Percentiles rank a stretch among this genome's conserved stretches.
Evolutionary conservation across 2,888 invertebrate species (phyloP).

Genomic region (Phymatocera aterrima): DNA sequence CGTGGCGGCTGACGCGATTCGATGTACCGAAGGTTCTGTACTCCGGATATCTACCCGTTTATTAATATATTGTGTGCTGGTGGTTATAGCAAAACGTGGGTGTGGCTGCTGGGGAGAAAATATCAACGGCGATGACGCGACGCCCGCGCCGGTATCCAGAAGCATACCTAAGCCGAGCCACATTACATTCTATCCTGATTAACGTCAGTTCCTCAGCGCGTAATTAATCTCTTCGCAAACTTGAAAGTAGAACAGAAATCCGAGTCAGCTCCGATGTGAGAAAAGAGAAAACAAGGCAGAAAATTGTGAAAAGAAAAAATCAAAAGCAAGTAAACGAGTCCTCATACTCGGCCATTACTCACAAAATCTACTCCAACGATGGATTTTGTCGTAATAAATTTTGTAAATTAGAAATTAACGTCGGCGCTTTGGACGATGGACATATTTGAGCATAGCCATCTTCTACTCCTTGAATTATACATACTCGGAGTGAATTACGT

Average conservation of each 20-base stretch:
- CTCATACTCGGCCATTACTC: slow-evolving; percentile 11
- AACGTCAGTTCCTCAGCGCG: neutral
- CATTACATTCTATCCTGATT: slow-evolving; percentile 32
- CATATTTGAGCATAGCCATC: neutral
- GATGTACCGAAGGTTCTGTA: slow-evolving; percentile 14
- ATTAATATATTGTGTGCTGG: slow-evolving; percentile 14
- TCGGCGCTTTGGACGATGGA: too few relatives aligned
- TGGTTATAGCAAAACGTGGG: neutral
- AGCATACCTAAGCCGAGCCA: slow-evolving; percentile 7
- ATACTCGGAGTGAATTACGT: too few relatives aligned
- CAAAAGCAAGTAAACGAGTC: too few relatives aligned
- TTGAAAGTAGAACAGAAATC: slow-evolving; percentile 8
- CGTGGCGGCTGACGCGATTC: neutral
- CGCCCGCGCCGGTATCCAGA: slow-evolving; percentile 6
- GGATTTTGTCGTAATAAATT: slow-evolving; percentile 14
- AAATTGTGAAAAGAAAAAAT: too few relatives aligned
- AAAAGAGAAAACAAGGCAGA: too few relatives aligned
- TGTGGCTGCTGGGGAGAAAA: neutral
- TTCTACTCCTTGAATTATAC: neutral
- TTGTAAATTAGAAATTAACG: neutral
- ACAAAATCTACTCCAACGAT: slow-evolving; percentile 5
- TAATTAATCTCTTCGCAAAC: slow-evolving; percentile 26
- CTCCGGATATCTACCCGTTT: slow-evolving; percentile 19
- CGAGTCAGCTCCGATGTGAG: neutral
- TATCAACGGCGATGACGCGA: slow-evolving; percentile 25